Conservation (phyloP, 1,140 invertebrate genomes). For the Philotrypesis tridentata region DNA sequence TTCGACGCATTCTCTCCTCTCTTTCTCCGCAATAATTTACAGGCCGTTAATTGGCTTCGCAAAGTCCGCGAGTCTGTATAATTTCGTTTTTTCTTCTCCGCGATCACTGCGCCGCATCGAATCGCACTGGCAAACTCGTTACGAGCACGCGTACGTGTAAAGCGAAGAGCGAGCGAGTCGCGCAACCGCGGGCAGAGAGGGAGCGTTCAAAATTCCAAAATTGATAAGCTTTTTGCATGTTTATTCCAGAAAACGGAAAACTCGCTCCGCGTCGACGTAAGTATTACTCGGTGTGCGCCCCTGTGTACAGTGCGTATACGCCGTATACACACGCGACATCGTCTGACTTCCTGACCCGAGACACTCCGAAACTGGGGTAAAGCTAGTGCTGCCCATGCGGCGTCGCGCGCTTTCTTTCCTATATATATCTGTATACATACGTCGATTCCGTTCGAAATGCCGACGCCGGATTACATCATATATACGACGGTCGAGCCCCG, state of each 20-base stretch:
- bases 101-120: background rate
- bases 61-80: too few species aligned
- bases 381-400: background rate
- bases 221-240: too few species aligned
- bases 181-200: too few species aligned
- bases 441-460: constrained; percentile 38
- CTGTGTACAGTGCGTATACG: background rate
- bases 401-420: background rate
- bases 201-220: background rate
- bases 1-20: too few species aligned
- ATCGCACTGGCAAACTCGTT: background rate
- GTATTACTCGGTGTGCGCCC: too few species aligned
- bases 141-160: background rate
- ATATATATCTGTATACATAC: too few species aligned
- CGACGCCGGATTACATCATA: constrained; percentile 30
- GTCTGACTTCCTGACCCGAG: background rate
- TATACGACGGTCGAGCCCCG: background rate
- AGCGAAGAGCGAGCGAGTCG: too few species aligned
- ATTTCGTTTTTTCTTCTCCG: background rate
- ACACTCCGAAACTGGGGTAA: background rate
- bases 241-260: too few species aligned
- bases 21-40: too few species aligned
- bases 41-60: background rate
- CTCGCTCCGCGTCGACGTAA: too few species aligned
- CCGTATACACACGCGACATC: background rate